phyloP scores from a whole-genome alignment of 2,797 vertebrate genomes.

The Tokudaia tokunoshimensis region DNA sequence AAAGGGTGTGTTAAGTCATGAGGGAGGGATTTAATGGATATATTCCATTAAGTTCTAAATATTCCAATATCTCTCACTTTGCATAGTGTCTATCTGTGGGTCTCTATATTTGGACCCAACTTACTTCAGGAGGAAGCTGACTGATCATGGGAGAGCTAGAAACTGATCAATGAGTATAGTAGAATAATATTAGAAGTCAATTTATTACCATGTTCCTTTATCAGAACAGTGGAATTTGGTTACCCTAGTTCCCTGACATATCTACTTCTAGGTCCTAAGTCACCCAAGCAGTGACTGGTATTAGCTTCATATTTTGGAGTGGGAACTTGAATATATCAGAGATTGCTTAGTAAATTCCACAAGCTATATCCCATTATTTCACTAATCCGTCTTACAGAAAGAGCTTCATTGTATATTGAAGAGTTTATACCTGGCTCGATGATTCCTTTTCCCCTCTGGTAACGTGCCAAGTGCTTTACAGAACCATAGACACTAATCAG shows the following conservation, averaged over 20 bases:
- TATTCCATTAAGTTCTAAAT: background rate
- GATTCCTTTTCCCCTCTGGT: background rate
- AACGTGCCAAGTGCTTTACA: background rate
- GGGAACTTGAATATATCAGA: background rate
- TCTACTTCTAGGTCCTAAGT: too few species aligned
- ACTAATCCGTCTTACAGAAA: background rate
- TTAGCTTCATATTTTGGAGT: background rate
- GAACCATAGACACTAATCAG: background rate
- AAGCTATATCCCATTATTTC: background rate
- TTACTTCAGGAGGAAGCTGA: background rate
- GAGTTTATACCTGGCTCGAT: too few species aligned
- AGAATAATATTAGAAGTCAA: background rate
- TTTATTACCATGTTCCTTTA: too few species aligned
- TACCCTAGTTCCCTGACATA: too few species aligned
- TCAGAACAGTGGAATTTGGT: too few species aligned
- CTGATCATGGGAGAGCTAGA: background rate
- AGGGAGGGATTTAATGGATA: background rate
- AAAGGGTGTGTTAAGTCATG: background rate
- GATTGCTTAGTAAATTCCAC: background rate
- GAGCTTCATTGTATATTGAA: background rate
- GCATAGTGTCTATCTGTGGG: background rate
- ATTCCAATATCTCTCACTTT: background rate
- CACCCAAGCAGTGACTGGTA: background rate
- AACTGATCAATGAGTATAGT: background rate
- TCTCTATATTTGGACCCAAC: background rate